phyloP scores from a whole-genome alignment of 2,113 vertebrate species.

The Apistogramma diplotaenia region DNA sequence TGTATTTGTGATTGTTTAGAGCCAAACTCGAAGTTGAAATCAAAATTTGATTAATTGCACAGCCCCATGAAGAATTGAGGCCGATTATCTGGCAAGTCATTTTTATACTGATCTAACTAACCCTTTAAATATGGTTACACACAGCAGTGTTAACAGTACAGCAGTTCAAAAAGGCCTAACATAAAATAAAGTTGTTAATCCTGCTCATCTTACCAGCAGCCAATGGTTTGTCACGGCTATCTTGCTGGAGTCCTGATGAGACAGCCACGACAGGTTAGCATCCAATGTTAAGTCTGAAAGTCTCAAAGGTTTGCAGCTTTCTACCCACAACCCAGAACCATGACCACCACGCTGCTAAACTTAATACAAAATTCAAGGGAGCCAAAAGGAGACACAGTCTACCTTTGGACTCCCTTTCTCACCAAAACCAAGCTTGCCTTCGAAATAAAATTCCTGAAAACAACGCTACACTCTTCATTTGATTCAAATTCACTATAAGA shows the following conservation, averaged over 20 bases:
- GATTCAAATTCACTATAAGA: background rate
- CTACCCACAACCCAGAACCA: slow-evolving; percentile 36
- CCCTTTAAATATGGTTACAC: background rate
- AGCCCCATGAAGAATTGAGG: background rate
- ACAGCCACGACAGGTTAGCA: slow-evolving; percentile 67
- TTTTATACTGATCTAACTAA: background rate
- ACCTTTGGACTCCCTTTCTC: slow-evolving; percentile 60
- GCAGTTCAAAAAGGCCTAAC: background rate
- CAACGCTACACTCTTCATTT: background rate
- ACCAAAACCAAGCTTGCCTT: slow-evolving; percentile 26
- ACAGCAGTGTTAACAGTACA: background rate
- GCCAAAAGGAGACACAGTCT: slow-evolving; percentile 54
- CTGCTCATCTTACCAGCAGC: slow-evolving; percentile 75
- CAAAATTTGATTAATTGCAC: too few species aligned
- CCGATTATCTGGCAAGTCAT: background rate
- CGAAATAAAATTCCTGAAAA: background rate
- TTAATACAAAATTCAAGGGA: slow-evolving; percentile 26
- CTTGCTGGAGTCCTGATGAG: slow-evolving; percentile 71
- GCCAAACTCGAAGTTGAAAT: too few species aligned
- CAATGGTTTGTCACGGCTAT: slow-evolving; percentile 65
- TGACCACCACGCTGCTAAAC: slow-evolving; percentile 41
- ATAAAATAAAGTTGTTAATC: background rate
- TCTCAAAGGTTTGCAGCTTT: slow-evolving; percentile 2
- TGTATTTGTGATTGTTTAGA: too few species aligned
- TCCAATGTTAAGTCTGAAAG: slow-evolving; percentile 25